phyloP scores from a whole-genome alignment of 2,888 invertebrate species.

The Tenthredo mesomela region DNA sequence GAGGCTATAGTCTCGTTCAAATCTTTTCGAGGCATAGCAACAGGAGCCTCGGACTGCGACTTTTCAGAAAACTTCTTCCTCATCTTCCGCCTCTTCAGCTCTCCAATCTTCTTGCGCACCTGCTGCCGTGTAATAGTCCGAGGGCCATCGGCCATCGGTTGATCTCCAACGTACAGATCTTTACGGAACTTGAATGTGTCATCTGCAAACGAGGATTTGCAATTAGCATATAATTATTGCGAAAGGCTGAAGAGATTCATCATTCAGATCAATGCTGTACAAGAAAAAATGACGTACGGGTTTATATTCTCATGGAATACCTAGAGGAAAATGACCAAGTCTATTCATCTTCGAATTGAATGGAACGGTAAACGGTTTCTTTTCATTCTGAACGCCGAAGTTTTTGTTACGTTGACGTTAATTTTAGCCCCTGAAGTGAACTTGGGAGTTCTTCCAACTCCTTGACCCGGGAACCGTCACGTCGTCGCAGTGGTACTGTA shows the following conservation, averaged over 20 bases:
- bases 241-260: not conserved
- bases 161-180: constrained; percentile 66
- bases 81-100: constrained; percentile 62
- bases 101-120: constrained; percentile 60
- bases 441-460: not conserved
- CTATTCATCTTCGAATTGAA: not conserved
- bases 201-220: not conserved
- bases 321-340: not conserved
- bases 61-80: constrained; percentile 61
- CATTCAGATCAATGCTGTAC: not conserved
- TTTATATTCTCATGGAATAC: not conserved
- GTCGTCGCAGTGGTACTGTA: not conserved
- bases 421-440: not conserved
- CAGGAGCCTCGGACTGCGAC: constrained; percentile 59
- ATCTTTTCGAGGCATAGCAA: constrained; percentile 56
- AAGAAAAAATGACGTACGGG: too few species aligned
- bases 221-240: not conserved
- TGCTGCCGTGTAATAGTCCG: constrained; percentile 56
- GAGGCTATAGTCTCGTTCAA: constrained; percentile 70
- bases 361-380: not conserved
- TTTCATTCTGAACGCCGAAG: not conserved
- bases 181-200: constrained; percentile 55
- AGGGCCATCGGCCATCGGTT: constrained; percentile 51
- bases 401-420: not conserved
- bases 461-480: not conserved